Base-by-base conservation (phyloP, 2,113 vertebrate species). In the Hyperopisus bebe region DNA sequence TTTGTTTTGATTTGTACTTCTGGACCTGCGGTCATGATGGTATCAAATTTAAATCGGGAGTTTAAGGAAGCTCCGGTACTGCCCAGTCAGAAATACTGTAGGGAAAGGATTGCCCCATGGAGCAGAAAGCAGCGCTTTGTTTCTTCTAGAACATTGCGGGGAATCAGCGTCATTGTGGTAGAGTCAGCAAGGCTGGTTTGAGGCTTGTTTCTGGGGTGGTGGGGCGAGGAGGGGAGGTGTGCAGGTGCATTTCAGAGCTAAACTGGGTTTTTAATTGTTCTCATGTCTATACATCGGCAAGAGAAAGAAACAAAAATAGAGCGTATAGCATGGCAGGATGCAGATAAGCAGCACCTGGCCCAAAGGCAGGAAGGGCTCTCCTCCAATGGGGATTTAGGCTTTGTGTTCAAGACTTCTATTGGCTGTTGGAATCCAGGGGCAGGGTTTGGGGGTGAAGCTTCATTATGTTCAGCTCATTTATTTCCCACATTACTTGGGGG, bases 291-390 rank as follows among this genome's bases (percentile, higher is more conserved):
- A 80, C 35, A 39, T 77, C 31, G 35, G 70, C 70, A 39, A 42
- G 35, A 80, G 35, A 19, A 42, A 80, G 27, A 39, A 39, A 80
- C 7, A 39, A 42, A 42, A 80, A 80, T 42, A 42, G 35, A 42
- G 35, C 15, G 15, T 39, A 19, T 80, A 17, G 15, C 0, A 17
- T 80, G 62, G 66, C 21, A 6, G 31, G 46, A 17, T 44, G 13
- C 66, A 88, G 88, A 46, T 80, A 70, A 88, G n/a, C 17, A 24
- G 17, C 88, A 88, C 44, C 62, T 77, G 66, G 46, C 66, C 46
- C 17, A 80, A 13, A 77, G 47, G 19, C 62, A 80, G 35, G 88
- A 51, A 74, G n/a, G 24, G 62, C 62, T 21, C 5, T 70, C 44
- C 58, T 48, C 58, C 44, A 44, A 47, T 66, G 35, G 3, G 0